Percentiles rank a stretch among this genome's conserved stretches.
These are phyloP conservation scores for Phataginus tetradactyla DNA, from an alignment of 2,797 vertebrate genomes.

Conservation along the genomic window DNA sequence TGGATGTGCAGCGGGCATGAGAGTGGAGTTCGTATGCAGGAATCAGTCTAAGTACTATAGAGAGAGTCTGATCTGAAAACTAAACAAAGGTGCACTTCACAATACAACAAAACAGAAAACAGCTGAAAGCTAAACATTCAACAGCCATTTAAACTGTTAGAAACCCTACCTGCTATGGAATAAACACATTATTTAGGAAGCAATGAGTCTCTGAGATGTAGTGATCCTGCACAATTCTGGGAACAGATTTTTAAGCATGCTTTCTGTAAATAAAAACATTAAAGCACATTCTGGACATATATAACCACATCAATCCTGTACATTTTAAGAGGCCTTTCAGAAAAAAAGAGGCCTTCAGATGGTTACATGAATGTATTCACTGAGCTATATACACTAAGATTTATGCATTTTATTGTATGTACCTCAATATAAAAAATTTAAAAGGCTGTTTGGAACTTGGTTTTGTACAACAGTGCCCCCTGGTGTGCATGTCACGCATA, in stretches of 20 bases:
- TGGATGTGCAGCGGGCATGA: not conserved
- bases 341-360: no score
- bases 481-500: not conserved
- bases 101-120: not conserved
- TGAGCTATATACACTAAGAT: no score
- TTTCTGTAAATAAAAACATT: not conserved
- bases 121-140: not conserved
- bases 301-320: not conserved
- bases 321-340: no score
- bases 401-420: no score
- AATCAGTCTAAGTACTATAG: not conserved
- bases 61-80: not conserved
- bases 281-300: not conserved
- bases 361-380: no score
- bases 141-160: not conserved
- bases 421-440: no score
- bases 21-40: not conserved
- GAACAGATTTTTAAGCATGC: not conserved
- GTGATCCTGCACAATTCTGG: not conserved
- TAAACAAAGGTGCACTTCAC: conserved; percentile 30
- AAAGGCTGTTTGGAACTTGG: not conserved
- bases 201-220: not conserved
- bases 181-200: not conserved
- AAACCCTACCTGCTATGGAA: not conserved
- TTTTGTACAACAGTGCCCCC: conserved; percentile 32